phyloP scores from a whole-genome alignment of 2,797 vertebrate species.

The Nyctibius grandis region DNA sequence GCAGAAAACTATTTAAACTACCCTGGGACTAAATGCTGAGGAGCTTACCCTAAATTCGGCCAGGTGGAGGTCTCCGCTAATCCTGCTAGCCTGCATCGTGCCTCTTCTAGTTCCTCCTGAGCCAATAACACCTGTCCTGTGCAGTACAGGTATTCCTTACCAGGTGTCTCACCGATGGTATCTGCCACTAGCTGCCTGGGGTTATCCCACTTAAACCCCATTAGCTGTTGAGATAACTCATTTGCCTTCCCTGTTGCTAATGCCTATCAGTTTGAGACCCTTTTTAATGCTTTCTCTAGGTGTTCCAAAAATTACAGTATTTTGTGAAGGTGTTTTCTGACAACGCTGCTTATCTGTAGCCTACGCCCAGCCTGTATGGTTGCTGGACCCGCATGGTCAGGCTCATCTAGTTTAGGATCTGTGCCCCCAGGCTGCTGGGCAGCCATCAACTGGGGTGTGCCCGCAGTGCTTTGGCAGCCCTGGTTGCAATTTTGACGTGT shows the following conservation, averaged over 20 bases:
- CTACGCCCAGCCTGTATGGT: background rate
- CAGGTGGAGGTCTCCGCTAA: conserved; percentile 27
- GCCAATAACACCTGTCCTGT: background rate
- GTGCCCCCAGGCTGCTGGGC: background rate
- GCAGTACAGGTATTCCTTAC: background rate
- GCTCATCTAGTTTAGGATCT: background rate
- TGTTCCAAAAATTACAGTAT: background rate
- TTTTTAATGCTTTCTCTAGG: background rate
- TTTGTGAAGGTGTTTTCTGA: background rate
- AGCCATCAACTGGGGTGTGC: background rate
- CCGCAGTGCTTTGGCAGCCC: background rate
- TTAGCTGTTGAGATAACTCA: background rate
- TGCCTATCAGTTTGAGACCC: background rate
- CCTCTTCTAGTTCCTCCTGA: accelerated
- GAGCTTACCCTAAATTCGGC: background rate
- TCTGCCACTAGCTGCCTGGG: background rate
- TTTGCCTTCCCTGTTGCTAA: background rate
- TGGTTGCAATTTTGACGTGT: background rate
- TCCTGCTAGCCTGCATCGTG: background rate
- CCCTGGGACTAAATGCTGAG: conserved; percentile 10
- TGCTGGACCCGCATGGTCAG: accelerated
- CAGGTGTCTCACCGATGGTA: conserved; percentile 13
- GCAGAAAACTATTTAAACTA: conserved; percentile 45
- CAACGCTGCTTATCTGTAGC: background rate
- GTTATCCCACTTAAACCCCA: conserved; percentile 12